Conservation (phyloP, 1,140 invertebrate genomes). For the Drosophila miranda region DNA sequence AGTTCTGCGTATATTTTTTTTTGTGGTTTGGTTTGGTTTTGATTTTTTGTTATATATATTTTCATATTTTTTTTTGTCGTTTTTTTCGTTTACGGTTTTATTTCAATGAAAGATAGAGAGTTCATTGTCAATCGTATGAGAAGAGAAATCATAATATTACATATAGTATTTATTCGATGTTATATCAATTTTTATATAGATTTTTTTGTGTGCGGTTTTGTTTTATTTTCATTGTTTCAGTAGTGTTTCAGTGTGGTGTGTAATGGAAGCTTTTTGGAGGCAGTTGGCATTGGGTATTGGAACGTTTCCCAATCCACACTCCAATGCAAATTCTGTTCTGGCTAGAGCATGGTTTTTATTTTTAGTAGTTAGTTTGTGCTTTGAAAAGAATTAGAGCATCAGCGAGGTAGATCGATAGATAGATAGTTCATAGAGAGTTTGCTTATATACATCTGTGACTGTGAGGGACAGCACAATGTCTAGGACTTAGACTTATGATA, state of each 20-base stretch:
- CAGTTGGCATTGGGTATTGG: no score
- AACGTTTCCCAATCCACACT: not conserved
- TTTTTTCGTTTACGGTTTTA: slow-evolving; percentile 28
- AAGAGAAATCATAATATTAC: slow-evolving; percentile 76
- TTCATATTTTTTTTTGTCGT: slow-evolving; percentile 39
- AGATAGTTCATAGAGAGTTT: slow-evolving; percentile 1
- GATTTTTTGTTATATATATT: slow-evolving; percentile 33
- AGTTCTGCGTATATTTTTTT: slow-evolving; percentile 74
- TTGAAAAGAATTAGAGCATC: slow-evolving; percentile 4
- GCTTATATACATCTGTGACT: slow-evolving; percentile 3
- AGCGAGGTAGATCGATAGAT: not conserved
- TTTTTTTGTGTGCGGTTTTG: slow-evolving; percentile 1
- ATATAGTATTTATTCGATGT: slow-evolving; percentile 50
- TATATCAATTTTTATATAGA: slow-evolving; percentile 3
- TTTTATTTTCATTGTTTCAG: not conserved
- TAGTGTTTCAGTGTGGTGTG: no score
- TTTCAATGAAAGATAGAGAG: slow-evolving; percentile 28
- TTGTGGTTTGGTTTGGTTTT: slow-evolving; percentile 30
- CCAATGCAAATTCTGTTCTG: no score
- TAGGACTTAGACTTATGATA: slow-evolving; percentile 10
- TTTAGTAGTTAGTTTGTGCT: slow-evolving; percentile 4
- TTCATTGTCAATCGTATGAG: slow-evolving; percentile 69
- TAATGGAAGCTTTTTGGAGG: no score
- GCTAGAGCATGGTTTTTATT: not conserved
- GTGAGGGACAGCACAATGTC: slow-evolving; percentile 11